phyloP scores from a whole-genome alignment of 2,113 vertebrate species.

The Saguinus midas region DNA sequence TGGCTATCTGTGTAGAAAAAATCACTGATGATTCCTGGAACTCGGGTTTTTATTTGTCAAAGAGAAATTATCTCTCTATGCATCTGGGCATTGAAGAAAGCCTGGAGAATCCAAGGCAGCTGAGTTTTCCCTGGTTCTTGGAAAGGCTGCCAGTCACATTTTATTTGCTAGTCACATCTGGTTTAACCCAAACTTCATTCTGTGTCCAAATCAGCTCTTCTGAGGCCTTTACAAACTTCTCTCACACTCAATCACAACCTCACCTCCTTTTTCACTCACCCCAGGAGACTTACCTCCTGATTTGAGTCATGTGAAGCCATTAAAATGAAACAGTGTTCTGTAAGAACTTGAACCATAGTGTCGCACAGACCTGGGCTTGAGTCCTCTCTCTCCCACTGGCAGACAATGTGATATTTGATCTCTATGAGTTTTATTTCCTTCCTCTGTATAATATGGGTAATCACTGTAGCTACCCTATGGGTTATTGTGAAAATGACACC shows the following conservation, averaged over 20 bases:
- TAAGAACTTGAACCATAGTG: not conserved
- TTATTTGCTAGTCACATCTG: not conserved
- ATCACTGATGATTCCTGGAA: not conserved
- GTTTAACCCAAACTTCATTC: not conserved
- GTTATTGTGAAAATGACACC: not conserved
- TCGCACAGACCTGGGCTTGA: not conserved
- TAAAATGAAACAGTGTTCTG: not conserved
- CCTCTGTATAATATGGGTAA: not conserved
- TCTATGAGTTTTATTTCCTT: conserved; percentile 2
- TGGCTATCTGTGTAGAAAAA: not conserved
- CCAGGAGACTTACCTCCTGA: not conserved
- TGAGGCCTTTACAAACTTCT: not conserved
- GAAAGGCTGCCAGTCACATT: not conserved
- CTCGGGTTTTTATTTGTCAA: conserved; percentile 9
- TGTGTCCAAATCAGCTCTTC: not conserved
- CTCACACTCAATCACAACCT: not conserved
- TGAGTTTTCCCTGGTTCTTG: not conserved
- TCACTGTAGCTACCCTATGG: not conserved
- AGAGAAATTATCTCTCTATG: not conserved
- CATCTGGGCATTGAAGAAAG: not conserved
- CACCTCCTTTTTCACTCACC: not conserved
- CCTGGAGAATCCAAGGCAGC: not conserved
- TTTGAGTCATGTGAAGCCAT: not conserved
- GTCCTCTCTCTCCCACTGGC: not conserved
- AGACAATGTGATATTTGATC: not conserved